These are phyloP conservation scores for Ormyrus thymus DNA, from an alignment of 2,888 invertebrate genomes.

Conservation along the genomic window DNA sequence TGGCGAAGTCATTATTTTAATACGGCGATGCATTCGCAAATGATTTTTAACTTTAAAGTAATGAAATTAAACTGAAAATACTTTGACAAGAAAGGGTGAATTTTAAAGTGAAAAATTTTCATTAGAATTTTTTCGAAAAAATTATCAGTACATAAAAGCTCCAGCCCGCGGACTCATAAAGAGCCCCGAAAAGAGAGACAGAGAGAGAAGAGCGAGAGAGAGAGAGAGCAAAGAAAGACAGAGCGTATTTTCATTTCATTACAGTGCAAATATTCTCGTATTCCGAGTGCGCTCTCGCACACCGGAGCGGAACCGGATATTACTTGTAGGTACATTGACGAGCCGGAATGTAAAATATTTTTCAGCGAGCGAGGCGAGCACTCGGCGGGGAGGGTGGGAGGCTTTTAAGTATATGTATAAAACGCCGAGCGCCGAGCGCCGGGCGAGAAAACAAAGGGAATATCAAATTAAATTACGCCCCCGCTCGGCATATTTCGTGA, in stretches of 20 bases:
- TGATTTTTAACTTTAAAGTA: no score
- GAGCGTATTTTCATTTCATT: constrained; percentile 66
- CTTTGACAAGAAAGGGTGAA: no score
- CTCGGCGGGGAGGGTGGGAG: constrained; percentile 12
- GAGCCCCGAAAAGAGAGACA: background rate
- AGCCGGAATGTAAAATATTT: constrained; percentile 67
- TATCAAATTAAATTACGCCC: no score
- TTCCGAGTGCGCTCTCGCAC: constrained; percentile 64
- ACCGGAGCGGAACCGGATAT: constrained; percentile 40
- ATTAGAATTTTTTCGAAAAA: no score
- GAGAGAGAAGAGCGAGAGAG: constrained; percentile 35
- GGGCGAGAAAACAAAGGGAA: background rate
- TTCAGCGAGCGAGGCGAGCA: constrained; percentile 55
- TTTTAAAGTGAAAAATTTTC: no score
- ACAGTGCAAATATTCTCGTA: constrained; percentile 42
- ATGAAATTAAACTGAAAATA: no score
- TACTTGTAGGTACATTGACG: constrained; percentile 54
- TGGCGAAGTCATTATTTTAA: no score
- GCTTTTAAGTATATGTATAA: no score
- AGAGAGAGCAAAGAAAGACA: constrained; percentile 9
- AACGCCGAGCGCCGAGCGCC: background rate
- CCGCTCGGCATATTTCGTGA: no score
- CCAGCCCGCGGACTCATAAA: no score
- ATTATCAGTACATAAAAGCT: no score
- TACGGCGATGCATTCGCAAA: no score